These are phyloP conservation scores for Ondatra zibethicus DNA, from an alignment of 2,113 vertebrate species.

Conservation along the genomic window DNA sequence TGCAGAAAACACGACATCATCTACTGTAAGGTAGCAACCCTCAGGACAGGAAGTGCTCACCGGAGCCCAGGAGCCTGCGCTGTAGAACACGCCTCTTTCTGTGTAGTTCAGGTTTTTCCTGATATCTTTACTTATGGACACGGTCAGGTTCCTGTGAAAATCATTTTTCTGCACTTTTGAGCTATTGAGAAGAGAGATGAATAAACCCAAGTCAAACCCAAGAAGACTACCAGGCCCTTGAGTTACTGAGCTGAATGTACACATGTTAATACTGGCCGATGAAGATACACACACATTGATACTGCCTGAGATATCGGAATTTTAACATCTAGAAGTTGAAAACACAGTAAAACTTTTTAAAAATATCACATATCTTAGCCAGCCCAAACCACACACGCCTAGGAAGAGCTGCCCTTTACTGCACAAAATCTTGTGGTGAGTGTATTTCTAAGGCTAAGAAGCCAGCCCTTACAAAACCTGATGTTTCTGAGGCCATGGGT, in stretches of 20 bases:
- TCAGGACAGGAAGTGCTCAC: constrained; percentile 71
- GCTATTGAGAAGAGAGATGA: constrained; percentile 70
- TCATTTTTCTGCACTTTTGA: constrained; percentile 70
- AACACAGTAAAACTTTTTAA: not conserved
- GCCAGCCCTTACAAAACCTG: not conserved
- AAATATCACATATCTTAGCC: too few relatives aligned
- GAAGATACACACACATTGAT: not conserved
- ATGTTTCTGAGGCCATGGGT: not conserved
- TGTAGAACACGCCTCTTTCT: constrained; percentile 85
- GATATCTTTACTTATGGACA: constrained; percentile 43
- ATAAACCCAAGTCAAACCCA: not conserved
- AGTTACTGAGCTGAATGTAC: fast-evolving
- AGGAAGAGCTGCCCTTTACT: not conserved
- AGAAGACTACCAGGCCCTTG: not conserved
- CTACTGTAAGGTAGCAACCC: too few relatives aligned
- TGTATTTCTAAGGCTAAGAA: not conserved
- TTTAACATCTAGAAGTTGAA: not conserved
- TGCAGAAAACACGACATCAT: not conserved
- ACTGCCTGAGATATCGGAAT: not conserved
- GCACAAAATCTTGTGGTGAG: not conserved
- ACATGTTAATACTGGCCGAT: not conserved
- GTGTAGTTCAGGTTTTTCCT: constrained; percentile 82
- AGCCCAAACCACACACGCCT: too few relatives aligned
- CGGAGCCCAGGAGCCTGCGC: constrained; percentile 82
- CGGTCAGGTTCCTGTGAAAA: constrained; percentile 71